These are phyloP conservation scores for Chymomyza fuscimana DNA, from an alignment of 2,888 invertebrate genomes.

Conservation along the genomic window DNA sequence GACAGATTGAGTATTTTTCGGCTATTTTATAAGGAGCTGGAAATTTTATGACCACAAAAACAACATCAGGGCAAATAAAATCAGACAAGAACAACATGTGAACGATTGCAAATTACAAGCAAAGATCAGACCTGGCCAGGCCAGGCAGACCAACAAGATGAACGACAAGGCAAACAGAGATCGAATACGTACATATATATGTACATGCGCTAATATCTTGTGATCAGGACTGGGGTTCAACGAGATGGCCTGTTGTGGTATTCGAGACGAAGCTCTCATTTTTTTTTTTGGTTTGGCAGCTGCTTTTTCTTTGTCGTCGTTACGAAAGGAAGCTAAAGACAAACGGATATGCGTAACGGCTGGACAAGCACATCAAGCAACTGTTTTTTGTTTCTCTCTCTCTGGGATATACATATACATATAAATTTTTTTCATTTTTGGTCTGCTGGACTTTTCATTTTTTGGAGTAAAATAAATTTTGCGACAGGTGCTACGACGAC, in stretches of 20 bases:
- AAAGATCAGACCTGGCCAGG: conserved; percentile 24
- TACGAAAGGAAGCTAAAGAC: conserved; percentile 71
- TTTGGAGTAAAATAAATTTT: conserved; percentile 70
- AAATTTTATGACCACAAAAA: conserved; percentile 58
- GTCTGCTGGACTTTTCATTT: conserved; percentile 60
- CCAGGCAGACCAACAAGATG: background rate
- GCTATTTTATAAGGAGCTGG: conserved; percentile 43
- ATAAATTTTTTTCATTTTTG: conserved; percentile 10
- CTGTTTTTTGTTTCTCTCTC: conserved; percentile 57
- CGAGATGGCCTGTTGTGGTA: background rate
- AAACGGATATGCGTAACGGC: conserved; percentile 63
- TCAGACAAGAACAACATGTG: conserved; percentile 70
- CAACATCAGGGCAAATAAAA: conserved; percentile 63
- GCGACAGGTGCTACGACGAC: conserved; percentile 69
- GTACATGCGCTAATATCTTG: conserved; percentile 46
- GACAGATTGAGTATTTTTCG: conserved; percentile 61
- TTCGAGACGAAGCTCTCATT: conserved; percentile 5
- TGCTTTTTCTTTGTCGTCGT: conserved; percentile 66
- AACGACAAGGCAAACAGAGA: background rate
- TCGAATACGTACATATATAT: background rate
- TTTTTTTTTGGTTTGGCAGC: conserved; percentile 48
- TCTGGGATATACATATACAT: conserved; percentile 22
- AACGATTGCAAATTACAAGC: conserved; percentile 73
- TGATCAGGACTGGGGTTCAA: conserved; percentile 45
- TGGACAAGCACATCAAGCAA: conserved; percentile 64